Evolutionary conservation across 2,888 invertebrate species (phyloP).

Genomic region (Melitaea athalia): DNA sequence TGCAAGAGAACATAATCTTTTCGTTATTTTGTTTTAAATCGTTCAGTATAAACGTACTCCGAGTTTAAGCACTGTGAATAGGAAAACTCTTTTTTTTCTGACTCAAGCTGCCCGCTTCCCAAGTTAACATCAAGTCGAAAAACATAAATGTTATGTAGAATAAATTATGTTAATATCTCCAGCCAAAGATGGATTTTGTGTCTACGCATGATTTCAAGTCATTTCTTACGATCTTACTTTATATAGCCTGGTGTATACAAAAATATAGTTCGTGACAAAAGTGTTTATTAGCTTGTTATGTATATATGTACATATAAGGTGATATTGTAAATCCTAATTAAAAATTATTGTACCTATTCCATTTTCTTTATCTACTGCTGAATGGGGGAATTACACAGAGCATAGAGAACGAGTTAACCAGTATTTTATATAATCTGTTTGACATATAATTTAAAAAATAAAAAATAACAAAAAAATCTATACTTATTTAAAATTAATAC

Average conservation of each 20-base stretch:
- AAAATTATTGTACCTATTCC: neutral
- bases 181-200: conserved; percentile 40
- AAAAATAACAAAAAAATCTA: too few species aligned
- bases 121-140: conserved; percentile 50
- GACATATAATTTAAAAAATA: too few species aligned
- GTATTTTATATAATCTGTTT: too few species aligned
- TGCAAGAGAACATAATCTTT: too few species aligned
- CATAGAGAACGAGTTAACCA: too few species aligned
- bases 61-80: conserved; percentile 45
- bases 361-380: too few species aligned
- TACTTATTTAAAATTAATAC: too few species aligned
- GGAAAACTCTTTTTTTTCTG: conserved; percentile 44
- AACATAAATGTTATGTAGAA: conserved; percentile 41
- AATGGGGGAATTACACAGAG: too few species aligned
- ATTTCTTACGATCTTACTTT: conserved; percentile 8
- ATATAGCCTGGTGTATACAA: neutral
- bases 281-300: neutral
- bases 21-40: conserved; percentile 8
- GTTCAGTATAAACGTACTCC: conserved; percentile 39
- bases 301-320: neutral
- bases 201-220: conserved; percentile 13
- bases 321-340: neutral
- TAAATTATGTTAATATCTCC: conserved; percentile 54
- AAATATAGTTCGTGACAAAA: neutral
- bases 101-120: conserved; percentile 46